Base-by-base conservation (phyloP, 2,113 vertebrate genomes). In the Saguinus imperator region DNA sequence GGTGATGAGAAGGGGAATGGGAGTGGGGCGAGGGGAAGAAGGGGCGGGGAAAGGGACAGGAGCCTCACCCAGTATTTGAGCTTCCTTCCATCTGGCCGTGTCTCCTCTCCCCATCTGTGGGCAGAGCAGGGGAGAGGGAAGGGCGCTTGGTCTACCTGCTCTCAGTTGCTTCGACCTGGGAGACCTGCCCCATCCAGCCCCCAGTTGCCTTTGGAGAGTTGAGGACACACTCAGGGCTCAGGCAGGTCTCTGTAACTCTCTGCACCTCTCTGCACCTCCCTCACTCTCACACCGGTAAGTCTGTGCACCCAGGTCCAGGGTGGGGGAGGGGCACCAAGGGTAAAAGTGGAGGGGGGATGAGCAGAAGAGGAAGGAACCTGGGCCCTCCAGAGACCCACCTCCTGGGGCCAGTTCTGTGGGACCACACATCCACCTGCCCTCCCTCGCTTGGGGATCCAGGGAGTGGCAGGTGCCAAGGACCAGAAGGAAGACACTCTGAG, bases 31-130 rank as follows among this genome's bases (percentile, higher is more conserved):
- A 12, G 45, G 57, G 55, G 43, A 70, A 17, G 13, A 17, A 32
- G 25, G 16, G 87, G 12, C 1, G 35, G 9, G 57, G 1, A 0
- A 4, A 76, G 79, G 5, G 68, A 8, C 7, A 5, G 40, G 0
- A 6, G 37, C 55, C 99, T 99, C 98, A 99, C 99, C 99, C 99
- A 99, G 97, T 99, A 99, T 97, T 99, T 99, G 92, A 97, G 98
- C 18, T 91, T 98, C 97, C 96, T 98, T 89, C 99, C 99, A 1
- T 98, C 98, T 2, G 98, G 98, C 89, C 98, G 98, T 35, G 94
- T 98, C 94, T 99, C 99, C 91, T 99, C 99, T 94, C 99, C 99
- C 99, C 99, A 99, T 97, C 99, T 99, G 97, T 5, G 12, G 4
- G 50, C 0, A 18, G 82, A 89, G 7, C 4, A 6, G 87, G 14